Percentiles rank a stretch among this genome's conserved stretches.
Evolutionary conservation across 1,140 invertebrate genomes (phyloP).

Genomic region (Parasteatoda tepidariorum): DNA sequence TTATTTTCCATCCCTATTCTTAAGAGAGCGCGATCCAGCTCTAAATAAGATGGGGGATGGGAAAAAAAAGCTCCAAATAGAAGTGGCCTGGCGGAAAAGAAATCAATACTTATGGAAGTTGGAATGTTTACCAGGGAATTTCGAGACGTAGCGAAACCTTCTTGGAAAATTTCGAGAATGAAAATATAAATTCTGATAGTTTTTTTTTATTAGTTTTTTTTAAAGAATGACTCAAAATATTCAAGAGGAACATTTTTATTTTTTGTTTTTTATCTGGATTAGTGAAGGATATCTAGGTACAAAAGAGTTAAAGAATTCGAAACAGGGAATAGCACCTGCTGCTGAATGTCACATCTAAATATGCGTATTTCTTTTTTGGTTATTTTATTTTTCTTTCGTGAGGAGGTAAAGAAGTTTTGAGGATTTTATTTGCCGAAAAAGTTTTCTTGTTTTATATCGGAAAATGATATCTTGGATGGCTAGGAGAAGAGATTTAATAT

Average conservation of each 20-base stretch:
- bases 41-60: too few relatives aligned
- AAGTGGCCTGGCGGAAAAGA: conserved; percentile 26
- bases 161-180: conserved; percentile 39
- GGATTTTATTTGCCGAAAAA: background rate
- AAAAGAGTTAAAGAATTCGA: background rate
- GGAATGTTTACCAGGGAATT: conserved; percentile 51
- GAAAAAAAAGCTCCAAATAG: too few relatives aligned
- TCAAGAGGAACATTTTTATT: background rate
- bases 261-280: background rate
- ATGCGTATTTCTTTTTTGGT: background rate
- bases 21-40: background rate
- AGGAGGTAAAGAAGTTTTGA: background rate
- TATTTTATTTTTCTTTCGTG: conserved; percentile 9
- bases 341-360: conserved; percentile 21
- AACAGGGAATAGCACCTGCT: conserved; percentile 19
- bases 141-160: background rate
- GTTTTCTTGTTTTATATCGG: background rate
- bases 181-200: conserved; percentile 53
- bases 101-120: conserved; percentile 33
- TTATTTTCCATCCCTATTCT: background rate
- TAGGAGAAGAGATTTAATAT: background rate
- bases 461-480: background rate
- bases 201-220: conserved; percentile 6
- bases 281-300: background rate
- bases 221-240: background rate